These are phyloP conservation scores for Petrolisthes manimaculis DNA, from an alignment of 2,888 invertebrate genomes.

Conservation along the genomic window DNA sequence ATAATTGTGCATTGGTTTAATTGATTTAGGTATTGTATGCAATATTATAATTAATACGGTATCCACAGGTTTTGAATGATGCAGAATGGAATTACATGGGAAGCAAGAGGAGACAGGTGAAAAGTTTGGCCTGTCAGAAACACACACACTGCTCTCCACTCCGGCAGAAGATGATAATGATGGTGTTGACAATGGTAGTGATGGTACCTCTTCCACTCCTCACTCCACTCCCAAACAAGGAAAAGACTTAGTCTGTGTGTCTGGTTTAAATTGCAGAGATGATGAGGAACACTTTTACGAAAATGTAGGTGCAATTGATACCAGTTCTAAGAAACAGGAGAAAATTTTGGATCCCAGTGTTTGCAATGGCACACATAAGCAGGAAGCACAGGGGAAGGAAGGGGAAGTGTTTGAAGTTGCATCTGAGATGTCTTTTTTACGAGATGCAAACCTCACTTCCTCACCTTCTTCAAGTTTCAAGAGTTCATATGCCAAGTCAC, in stretches of 20 bases:
- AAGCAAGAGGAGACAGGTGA: constrained; percentile 35
- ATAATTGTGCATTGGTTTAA: no score
- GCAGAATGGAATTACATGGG: constrained; percentile 45
- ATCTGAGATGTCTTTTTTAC: constrained; percentile 35
- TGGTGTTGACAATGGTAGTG: neutral
- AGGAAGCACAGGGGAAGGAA: neutral
- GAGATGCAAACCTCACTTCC: constrained; percentile 28
- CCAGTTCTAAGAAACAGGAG: neutral
- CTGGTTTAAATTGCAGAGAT: neutral
- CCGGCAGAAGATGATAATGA: neutral
- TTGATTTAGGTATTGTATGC: neutral
- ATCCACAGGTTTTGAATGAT: constrained; percentile 34
- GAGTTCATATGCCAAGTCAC: constrained; percentile 60
- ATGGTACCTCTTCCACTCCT: no score
- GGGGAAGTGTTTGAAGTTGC: constrained; percentile 24
- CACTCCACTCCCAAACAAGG: no score
- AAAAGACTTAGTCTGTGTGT: no score
- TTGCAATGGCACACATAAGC: constrained; percentile 6
- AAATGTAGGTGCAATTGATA: neutral
- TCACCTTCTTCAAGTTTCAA: constrained; percentile 49
- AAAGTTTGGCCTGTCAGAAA: neutral
- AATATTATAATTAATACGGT: neutral
- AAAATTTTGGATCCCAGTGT: neutral
- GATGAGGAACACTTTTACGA: neutral
- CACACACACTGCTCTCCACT: neutral